Evolutionary conservation across 2,113 vertebrate genomes (phyloP).

Genomic region (Syngnathoides biaculeatus): DNA sequence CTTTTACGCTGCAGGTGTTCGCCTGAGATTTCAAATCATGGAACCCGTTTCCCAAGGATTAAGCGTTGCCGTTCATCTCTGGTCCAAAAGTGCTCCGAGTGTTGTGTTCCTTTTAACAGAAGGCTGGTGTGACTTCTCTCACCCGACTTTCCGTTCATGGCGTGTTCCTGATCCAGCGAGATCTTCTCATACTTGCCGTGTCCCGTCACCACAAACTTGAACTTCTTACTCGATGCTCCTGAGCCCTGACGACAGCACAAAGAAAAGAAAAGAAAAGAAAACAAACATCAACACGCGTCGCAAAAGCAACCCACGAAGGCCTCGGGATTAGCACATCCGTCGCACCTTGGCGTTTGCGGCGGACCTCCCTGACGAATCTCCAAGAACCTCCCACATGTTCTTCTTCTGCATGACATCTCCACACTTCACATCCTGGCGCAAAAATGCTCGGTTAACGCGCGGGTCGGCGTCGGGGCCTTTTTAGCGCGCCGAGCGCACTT

Average conservation of each 20-base stretch:
- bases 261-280: neutral
- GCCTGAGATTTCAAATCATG: no score
- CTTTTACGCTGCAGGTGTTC: neutral
- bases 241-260: slow-evolving; percentile 56
- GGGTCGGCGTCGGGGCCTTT: slow-evolving; percentile 1
- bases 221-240: slow-evolving; percentile 76
- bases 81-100: neutral
- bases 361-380: slow-evolving; percentile 50
- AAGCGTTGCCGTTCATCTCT: neutral
- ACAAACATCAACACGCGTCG: neutral
- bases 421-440: slow-evolving; percentile 80
- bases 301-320: neutral
- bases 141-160: slow-evolving; percentile 53
- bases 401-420: slow-evolving; percentile 89
- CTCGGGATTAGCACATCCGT: no score
- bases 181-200: slow-evolving; percentile 96
- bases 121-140: slow-evolving; percentile 8
- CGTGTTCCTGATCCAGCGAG: slow-evolving; percentile 58
- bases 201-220: slow-evolving; percentile 87
- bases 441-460: neutral
- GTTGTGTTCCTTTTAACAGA: neutral
- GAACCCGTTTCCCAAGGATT: neutral
- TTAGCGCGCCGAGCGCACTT: neutral
- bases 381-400: slow-evolving; percentile 88
- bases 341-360: slow-evolving; percentile 50